phyloP scores from a whole-genome alignment of 2,888 invertebrate genomes.

The Sesia apiformis region DNA sequence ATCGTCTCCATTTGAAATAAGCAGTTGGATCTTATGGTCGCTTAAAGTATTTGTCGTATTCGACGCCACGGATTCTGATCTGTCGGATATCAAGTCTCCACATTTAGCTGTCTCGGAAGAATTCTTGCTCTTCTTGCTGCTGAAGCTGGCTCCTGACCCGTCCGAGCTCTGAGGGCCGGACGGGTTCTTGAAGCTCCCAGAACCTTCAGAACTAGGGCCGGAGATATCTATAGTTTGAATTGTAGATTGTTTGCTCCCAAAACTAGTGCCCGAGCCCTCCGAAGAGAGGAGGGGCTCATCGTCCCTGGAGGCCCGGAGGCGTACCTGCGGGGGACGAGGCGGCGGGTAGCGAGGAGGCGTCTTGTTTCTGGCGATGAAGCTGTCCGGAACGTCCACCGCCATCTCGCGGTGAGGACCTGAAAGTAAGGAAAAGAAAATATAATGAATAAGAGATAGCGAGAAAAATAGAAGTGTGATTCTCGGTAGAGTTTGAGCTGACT shows the following conservation, averaged over 20 bases:
- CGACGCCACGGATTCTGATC: constrained; percentile 51
- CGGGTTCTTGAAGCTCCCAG: constrained; percentile 58
- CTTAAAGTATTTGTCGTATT: constrained; percentile 43
- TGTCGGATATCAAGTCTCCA: constrained; percentile 45
- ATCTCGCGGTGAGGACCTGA: constrained; percentile 95
- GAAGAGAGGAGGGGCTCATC: constrained; percentile 68
- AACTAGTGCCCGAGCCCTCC: constrained; percentile 60
- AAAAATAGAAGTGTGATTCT: neutral
- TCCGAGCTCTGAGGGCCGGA: constrained; percentile 62
- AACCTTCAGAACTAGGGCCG: constrained; percentile 53
- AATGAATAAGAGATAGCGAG: neutral
- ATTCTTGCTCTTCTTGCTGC: constrained; percentile 61
- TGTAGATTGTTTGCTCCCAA: constrained; percentile 60
- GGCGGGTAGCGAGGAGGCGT: constrained; percentile 93
- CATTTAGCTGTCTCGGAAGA: constrained; percentile 64
- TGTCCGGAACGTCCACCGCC: constrained; percentile 98
- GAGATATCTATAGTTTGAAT: constrained; percentile 46
- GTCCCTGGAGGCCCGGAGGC: constrained; percentile 54
- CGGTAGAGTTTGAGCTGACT: no score
- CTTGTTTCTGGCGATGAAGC: constrained; percentile 92
- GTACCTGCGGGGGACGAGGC: constrained; percentile 81
- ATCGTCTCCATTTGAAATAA: constrained; percentile 63
- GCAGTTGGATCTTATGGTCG: constrained; percentile 61
- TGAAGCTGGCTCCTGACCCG: constrained; percentile 52
- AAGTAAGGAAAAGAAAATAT: constrained; percentile 19